phyloP scores from a whole-genome alignment of 2,797 vertebrate genomes.

The Pseudocheirus occidentalis region DNA sequence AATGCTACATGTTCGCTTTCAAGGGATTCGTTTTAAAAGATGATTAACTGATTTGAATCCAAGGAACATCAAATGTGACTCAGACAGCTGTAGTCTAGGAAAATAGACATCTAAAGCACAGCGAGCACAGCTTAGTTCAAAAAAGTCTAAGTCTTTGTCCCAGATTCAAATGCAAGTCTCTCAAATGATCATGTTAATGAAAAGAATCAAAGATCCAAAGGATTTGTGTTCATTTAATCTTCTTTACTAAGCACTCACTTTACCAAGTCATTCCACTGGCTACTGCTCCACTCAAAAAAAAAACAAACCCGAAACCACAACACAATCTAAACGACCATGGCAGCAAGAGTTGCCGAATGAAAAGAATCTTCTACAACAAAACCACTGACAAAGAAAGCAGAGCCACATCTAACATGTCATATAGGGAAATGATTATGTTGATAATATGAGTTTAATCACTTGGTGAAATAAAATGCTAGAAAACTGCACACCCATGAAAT shows the following conservation, averaged over 20 bases:
- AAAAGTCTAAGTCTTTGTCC: neutral
- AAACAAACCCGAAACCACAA: too few species aligned
- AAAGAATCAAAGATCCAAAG: neutral
- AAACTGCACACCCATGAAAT: neutral
- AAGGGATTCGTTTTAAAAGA: neutral
- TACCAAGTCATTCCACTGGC: neutral
- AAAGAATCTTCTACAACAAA: slow-evolving; percentile 16
- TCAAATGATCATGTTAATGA: neutral
- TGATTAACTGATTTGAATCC: neutral
- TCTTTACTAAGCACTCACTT: neutral
- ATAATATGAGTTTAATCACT: neutral
- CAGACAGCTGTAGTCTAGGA: neutral
- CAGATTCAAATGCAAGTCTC: neutral
- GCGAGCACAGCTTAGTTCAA: neutral
- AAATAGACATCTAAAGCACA: neutral
- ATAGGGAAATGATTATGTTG: neutral
- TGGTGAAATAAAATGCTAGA: neutral
- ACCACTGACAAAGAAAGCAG: neutral
- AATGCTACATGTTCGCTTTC: neutral
- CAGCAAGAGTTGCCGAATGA: neutral
- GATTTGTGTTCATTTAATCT: neutral
- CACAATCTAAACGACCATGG: neutral
- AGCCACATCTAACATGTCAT: neutral
- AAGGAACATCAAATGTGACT: neutral
- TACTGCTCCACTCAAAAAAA: neutral